Base-by-base conservation (phyloP, 2,797 vertebrate genomes). In the Dryobates pubescens region DNA sequence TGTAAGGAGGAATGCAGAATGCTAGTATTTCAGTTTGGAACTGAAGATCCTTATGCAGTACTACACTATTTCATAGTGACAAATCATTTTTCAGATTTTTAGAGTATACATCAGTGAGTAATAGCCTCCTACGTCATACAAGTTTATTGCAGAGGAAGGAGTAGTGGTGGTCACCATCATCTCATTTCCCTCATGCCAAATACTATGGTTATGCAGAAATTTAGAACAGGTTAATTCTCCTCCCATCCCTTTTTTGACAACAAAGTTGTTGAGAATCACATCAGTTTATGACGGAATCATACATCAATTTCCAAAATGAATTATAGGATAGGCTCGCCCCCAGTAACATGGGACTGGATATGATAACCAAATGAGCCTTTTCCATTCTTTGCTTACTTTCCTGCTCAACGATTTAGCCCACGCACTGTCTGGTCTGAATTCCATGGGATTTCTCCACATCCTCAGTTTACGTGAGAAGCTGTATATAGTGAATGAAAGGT, bases 401-500 rank as follows among this genome's bases (percentile, higher is more conserved):
- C 59, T 80, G 67, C 26, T 84, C 61, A 73, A 5, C 0, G 0
- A 62, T 82, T 89, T 82, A 86, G 70, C 72, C 88, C 88, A 36
- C 3, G 3, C 49, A 16, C 67, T 85, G 69, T 82, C 85, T 64
- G 43, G 62, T 77, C 59, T 89, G 67, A 78, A 69, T 61, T 93
- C 75, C 79, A 75, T 78, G 84, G 84, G 84, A 82, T 94, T 86
- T 67, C 71, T 83, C 22, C 69, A 32, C 57, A n/a, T n/a, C 29
- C 65, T 59, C 47, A 13, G 47, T 82, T 93, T 85, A 91, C 24
- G 0, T 78, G 72, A 93, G 78, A 90, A 92, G 49, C 78, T 74
- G 65, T 67, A 90, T 30, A 64, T 53, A 43, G 70, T 65, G 78
- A 86, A 90, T 89, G 38, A 90, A 92, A 74, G 81, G 59, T 80